Conservation (phyloP, 1,140 invertebrate genomes). For the Drosophila nigromelanica region DNA sequence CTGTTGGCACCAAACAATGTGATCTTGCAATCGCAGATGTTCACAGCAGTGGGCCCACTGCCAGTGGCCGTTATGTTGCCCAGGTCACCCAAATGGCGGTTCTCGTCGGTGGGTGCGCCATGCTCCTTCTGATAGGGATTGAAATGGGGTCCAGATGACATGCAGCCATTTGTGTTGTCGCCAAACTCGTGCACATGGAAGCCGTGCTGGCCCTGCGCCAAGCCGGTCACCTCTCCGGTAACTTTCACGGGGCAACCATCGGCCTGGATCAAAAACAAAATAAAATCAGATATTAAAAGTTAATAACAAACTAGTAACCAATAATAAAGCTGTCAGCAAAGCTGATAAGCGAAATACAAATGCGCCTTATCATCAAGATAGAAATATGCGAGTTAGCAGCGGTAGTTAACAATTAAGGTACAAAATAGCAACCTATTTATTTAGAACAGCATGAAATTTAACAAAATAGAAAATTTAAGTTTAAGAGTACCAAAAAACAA, state of each 20-base stretch:
- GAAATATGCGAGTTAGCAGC: conserved; percentile 14
- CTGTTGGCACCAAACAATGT: conserved; percentile 90
- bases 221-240: conserved; percentile 89
- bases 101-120: conserved; percentile 90
- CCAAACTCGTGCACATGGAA: conserved; percentile 99
- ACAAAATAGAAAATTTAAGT: background rate
- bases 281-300: background rate
- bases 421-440: too few relatives aligned
- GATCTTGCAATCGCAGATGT: conserved; percentile 90
- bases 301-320: background rate
- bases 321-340: conserved; percentile 12
- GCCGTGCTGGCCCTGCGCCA: conserved; percentile 89
- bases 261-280: conserved; percentile 74
- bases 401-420: conserved; percentile 5
- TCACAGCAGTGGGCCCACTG: conserved; percentile 89
- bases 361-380: conserved; percentile 17
- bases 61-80: conserved; percentile 92
- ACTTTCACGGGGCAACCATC: conserved; percentile 86
- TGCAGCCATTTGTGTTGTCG: conserved; percentile 98
- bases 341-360: conserved; percentile 48
- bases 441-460: too few relatives aligned
- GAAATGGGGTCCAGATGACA: conserved; percentile 97
- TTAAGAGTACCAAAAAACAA: too few relatives aligned
- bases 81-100: conserved; percentile 95
- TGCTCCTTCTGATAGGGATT: conserved; percentile 95